A percentile compares a stretch with the other conserved stretches of the same genome.
phyloP scores from a whole-genome alignment of 2,113 vertebrate genomes.

The Gambusia holbrooki region DNA sequence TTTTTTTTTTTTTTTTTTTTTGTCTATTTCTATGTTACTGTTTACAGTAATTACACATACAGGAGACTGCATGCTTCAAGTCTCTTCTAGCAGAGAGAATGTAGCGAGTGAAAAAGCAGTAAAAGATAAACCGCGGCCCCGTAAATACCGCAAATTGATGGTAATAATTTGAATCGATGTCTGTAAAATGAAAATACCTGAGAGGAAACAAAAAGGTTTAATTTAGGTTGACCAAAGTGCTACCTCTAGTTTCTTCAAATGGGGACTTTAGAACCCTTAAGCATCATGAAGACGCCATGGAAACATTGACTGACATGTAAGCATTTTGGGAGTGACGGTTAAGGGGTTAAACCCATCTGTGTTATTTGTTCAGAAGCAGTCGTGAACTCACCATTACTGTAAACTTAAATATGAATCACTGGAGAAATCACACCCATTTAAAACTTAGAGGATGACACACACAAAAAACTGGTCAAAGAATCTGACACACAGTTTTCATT shows the following conservation, averaged over 20 bases:
- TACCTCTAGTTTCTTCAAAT: not conserved
- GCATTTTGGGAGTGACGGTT: too few relatives aligned
- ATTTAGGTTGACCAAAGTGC: too few relatives aligned
- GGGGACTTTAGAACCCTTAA: not conserved
- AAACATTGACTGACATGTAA: too few relatives aligned
- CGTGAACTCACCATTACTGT: not conserved
- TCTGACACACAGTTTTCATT: too few relatives aligned
- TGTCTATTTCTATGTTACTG: not conserved
- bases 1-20: not conserved
- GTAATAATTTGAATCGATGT: too few relatives aligned
- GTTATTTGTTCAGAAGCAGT: not conserved
- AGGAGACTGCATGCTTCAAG: not conserved
- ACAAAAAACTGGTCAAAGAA: not conserved
- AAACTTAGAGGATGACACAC: not conserved
- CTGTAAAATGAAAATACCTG: too few relatives aligned
- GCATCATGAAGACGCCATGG: too few relatives aligned
- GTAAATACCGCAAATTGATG: too few relatives aligned
- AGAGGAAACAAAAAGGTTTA: too few relatives aligned
- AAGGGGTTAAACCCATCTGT: not conserved
- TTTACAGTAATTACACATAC: not conserved
- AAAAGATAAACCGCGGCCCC: not conserved
- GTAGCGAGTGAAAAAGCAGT: not conserved
- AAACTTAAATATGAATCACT: not conserved
- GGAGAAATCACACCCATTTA: not conserved
- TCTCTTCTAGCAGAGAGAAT: not conserved